Base-by-base conservation (phyloP, 1,140 invertebrate species). In the Mizuhopecten yessoensis region DNA sequence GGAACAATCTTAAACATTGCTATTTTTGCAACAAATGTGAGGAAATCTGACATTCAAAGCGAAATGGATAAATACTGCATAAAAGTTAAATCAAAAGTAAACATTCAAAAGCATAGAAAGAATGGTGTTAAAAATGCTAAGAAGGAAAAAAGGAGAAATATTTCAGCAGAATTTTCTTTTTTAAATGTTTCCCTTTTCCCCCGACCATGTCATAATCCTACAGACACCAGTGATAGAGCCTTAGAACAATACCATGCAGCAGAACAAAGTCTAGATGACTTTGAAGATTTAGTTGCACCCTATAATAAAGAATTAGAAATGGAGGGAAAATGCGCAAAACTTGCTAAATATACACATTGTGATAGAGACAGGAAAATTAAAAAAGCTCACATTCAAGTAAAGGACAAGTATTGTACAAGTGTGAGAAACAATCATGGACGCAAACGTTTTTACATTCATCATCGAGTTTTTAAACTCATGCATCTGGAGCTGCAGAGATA, bases 361-460 rank as follows among this genome's bases (percentile, higher is more conserved):
- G 94, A 95, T 86, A 92, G 90, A 33, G 88, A 95, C 86, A 92
- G 94, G 34, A 94, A 94, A 88, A 91, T 92, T 17, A 57, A 89
- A 36, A 96, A 95, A 91, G 94, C 93, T 23, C 93, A 94, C 39
- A 94, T 93, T 36, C 93, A 95, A 91, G 91, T 95, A 13, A 95
- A 95, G 89, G 90, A 94, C 86, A 95, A 95, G 87, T 90, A 96
- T 88, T 94, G 95, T 34, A 91, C 39, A 1, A 94, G 89, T 91
- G 87, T 96, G 7, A 90, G 91, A 88, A 96, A 95, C 93, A 96
- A 96, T 90, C 89, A 92, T 11, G 95, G 95, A 39, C 90, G 94
- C 42, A 95, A 94, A 92, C 90, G 75, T 29, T 75, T 96, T 23
- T 95, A 93, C 91, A 93, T 96, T 86, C 92, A 96, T 87, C 95